A percentile compares a stretch with the other conserved stretches of the same genome.
These are phyloP conservation scores for Eufriesea mexicana DNA, from an alignment of 1,140 invertebrate genomes.

Conservation along the genomic window DNA sequence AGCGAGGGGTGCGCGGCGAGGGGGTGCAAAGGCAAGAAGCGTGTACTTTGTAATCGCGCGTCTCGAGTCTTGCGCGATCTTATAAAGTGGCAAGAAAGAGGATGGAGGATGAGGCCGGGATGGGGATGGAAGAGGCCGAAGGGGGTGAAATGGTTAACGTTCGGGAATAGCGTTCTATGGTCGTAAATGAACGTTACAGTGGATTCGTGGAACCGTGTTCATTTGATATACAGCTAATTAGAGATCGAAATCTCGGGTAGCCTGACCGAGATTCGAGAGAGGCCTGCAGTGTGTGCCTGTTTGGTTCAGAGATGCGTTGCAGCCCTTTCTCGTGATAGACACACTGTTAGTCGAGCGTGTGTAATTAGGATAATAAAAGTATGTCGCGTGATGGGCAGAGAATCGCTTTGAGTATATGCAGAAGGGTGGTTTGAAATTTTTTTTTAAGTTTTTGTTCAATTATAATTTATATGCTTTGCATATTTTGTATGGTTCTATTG, in stretches of 20 bases:
- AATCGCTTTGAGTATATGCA: too few relatives aligned
- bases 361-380: neutral
- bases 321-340: neutral
- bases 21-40: neutral
- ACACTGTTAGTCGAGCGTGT: neutral
- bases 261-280: conserved; percentile 2
- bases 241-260: conserved; percentile 78
- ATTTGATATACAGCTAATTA: conserved; percentile 82
- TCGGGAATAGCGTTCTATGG: neutral
- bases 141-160: neutral
- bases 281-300: neutral
- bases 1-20: too few relatives aligned
- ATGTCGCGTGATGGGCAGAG: neutral
- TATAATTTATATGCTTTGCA: too few relatives aligned
- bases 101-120: too few relatives aligned
- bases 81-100: neutral
- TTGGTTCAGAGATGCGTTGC: neutral
- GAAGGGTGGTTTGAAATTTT: too few relatives aligned
- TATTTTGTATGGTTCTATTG: too few relatives aligned
- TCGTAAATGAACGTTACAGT: conserved; percentile 17
- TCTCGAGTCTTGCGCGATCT: neutral
- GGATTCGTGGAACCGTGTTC: conserved; percentile 41
- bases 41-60: conserved; percentile 25
- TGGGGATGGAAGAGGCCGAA: neutral
- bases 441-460: too few relatives aligned